A percentile compares a stretch with the other conserved stretches of the same genome.
phyloP scores from a whole-genome alignment of 2,797 vertebrate species.

The Zenarchopterus dispar region DNA sequence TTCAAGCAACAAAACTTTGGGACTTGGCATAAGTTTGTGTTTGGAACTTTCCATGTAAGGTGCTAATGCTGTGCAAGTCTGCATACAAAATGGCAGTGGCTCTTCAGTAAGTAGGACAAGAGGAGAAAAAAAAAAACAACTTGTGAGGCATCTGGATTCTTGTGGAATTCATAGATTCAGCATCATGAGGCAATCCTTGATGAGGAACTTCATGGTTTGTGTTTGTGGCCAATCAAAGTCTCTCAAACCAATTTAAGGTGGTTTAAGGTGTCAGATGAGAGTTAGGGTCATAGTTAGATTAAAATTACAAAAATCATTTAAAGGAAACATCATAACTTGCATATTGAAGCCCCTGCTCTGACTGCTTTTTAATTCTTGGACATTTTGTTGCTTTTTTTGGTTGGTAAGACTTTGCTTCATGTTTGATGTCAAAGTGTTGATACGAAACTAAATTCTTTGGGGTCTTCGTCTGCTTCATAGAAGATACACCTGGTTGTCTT shows the following conservation, averaged over 20 bases:
- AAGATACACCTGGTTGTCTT: too few species aligned
- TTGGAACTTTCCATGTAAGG: slow-evolving; percentile 56
- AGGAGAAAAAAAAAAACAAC: background rate
- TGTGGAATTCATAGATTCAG: background rate
- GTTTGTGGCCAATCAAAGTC: background rate
- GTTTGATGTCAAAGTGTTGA: too few species aligned
- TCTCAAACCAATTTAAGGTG: too few species aligned
- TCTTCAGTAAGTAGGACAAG: slow-evolving; percentile 45
- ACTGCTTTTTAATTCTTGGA: too few species aligned
- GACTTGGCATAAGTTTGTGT: slow-evolving; percentile 59
- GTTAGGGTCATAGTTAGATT: too few species aligned
- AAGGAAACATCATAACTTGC: too few species aligned
- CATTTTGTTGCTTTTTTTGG: background rate
- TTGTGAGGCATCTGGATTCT: slow-evolving; percentile 1
- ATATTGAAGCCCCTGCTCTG: too few species aligned
- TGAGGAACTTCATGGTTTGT: background rate
- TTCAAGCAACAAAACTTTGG: slow-evolving; percentile 70
- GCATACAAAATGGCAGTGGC: slow-evolving; percentile 18
- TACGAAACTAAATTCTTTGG: too few species aligned
- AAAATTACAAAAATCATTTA: too few species aligned
- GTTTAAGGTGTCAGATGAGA: too few species aligned
- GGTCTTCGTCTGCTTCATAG: too few species aligned
- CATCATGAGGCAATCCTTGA: background rate
- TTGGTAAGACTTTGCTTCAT: too few species aligned
- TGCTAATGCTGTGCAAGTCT: slow-evolving; percentile 23